These are phyloP conservation scores for Meleagris gallopavo DNA, from an alignment of 2,113 vertebrate genomes.

Conservation along the genomic window DNA sequence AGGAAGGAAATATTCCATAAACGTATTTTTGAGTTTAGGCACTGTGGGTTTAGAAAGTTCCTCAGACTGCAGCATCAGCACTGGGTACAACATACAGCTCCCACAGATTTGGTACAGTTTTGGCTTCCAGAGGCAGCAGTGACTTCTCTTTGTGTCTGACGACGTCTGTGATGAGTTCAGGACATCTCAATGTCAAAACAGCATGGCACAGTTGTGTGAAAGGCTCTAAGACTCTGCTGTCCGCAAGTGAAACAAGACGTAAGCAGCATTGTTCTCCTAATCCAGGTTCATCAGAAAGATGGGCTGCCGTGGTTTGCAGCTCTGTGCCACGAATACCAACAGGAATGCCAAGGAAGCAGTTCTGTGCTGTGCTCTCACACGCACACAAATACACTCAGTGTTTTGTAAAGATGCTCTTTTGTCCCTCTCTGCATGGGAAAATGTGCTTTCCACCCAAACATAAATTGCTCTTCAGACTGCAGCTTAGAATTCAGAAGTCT, in stretches of 20 bases:
- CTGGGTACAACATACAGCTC: neutral
- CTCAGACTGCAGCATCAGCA: neutral
- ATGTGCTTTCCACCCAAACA: slow-evolving; percentile 58
- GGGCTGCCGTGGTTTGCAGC: neutral
- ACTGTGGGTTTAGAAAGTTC: neutral
- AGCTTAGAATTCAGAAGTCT: slow-evolving; percentile 18
- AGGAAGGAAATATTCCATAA: neutral
- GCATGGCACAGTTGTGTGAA: neutral
- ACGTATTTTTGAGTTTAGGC: neutral
- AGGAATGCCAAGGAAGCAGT: neutral
- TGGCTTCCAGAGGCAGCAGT: neutral
- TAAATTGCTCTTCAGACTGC: slow-evolving; percentile 42
- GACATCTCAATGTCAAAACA: neutral
- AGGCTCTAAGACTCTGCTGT: neutral
- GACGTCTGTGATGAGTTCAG: neutral
- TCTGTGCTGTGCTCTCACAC: neutral
- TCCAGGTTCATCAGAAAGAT: neutral
- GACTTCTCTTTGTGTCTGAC: neutral
- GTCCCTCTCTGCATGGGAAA: slow-evolving; percentile 58
- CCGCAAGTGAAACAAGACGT: neutral
- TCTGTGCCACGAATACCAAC: neutral
- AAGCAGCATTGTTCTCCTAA: neutral
- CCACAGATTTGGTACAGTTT: neutral
- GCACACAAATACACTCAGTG: neutral
- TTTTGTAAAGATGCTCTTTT: slow-evolving; percentile 55